Conservation (phyloP, 2,113 vertebrate genomes). For the Notechis scutatus region DNA sequence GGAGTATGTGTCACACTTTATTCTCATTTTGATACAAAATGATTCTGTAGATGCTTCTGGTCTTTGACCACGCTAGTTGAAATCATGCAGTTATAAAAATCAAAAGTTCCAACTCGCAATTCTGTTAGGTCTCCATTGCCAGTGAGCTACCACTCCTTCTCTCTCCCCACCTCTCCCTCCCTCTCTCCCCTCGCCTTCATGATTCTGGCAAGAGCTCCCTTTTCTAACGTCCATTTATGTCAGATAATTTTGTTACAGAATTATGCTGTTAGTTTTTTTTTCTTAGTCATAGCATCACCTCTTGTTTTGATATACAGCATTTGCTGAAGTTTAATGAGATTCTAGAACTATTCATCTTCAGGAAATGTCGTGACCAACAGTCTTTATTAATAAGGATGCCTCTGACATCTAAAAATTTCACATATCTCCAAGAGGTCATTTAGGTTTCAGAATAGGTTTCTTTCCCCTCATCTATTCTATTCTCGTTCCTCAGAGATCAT, state of each 20-base stretch:
- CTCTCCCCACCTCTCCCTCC: accelerated
- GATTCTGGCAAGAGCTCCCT: not conserved
- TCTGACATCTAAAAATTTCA: not conserved
- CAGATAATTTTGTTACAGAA: not conserved
- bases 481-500: conserved; percentile 9
- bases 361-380: not conserved
- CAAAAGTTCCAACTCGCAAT: not conserved
- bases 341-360: not conserved
- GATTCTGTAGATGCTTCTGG: not conserved
- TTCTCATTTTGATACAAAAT: not conserved
- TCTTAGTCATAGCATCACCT: not conserved
- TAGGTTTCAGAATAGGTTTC: not conserved
- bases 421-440: not conserved
- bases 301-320: not conserved
- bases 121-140: not conserved
- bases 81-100: not conserved
- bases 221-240: not conserved
- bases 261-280: not conserved
- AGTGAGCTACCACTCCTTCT: accelerated
- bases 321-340: not conserved
- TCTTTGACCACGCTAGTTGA: not conserved
- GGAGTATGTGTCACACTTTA: not conserved
- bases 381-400: not conserved
- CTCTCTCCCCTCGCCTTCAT: not conserved
- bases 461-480: not conserved